A percentile compares a stretch with the other conserved stretches of the same genome.
Evolutionary conservation across 2,797 vertebrate genomes (phyloP).

Genomic region (Octomys mimax): DNA sequence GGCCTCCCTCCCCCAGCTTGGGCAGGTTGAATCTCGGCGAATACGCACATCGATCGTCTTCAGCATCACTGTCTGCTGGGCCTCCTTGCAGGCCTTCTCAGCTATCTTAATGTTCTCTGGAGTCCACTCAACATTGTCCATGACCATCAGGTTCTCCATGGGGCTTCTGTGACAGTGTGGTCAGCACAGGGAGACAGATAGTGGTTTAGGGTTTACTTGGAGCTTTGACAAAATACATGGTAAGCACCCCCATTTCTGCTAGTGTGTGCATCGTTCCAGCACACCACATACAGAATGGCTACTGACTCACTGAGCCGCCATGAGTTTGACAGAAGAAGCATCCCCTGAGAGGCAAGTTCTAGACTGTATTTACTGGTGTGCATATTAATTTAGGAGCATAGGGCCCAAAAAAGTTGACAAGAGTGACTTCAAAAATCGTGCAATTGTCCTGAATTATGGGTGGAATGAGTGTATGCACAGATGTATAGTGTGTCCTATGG

Average conservation of each 20-base stretch:
- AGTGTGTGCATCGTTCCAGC: neutral
- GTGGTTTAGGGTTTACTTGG: neutral
- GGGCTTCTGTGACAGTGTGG: constrained; percentile 49
- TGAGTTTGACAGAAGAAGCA: neutral
- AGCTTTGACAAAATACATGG: neutral
- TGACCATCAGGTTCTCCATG: constrained; percentile 84
- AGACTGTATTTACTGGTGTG: neutral
- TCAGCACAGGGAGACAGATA: neutral
- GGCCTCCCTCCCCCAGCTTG: neutral
- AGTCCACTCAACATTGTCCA: constrained; percentile 84
- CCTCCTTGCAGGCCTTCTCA: constrained; percentile 85
- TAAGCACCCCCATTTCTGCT: neutral
- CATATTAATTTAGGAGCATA: neutral
- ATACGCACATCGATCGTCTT: constrained; percentile 84
- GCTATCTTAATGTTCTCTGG: constrained; percentile 82
- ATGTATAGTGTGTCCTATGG: neutral
- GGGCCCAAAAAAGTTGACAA: neutral
- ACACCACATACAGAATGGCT: neutral
- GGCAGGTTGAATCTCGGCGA: rapidly evolving
- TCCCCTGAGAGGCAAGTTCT: neutral
- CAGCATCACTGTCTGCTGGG: constrained; percentile 81
- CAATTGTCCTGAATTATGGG: neutral
- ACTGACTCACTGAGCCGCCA: neutral
- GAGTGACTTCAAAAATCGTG: neutral
- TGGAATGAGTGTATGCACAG: neutral